Evolutionary conservation across 2,113 vertebrate genomes (phyloP).

Genomic region (Propithecus coquereli): DNA sequence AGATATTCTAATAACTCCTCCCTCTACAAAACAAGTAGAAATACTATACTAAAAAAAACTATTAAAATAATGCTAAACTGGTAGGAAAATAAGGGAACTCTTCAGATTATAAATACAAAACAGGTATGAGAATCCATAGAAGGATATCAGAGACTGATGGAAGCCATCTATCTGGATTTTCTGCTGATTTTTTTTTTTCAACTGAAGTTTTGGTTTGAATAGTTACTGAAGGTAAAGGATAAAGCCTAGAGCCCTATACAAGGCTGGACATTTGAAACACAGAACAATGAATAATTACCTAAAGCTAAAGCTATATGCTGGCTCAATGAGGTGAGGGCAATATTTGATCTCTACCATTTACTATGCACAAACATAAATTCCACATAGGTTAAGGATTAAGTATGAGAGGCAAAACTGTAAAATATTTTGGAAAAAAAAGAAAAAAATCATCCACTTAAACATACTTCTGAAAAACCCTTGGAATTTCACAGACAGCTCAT

Average conservation of each 20-base stretch:
- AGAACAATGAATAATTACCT: neutral
- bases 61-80: neutral
- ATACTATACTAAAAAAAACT: neutral
- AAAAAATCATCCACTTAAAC: too few relatives aligned
- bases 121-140: neutral
- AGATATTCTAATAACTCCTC: neutral
- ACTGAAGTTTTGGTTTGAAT: neutral
- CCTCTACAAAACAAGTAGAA: neutral
- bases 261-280: neutral
- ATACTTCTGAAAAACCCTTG: too few relatives aligned
- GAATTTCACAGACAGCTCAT: too few relatives aligned
- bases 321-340: neutral
- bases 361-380: neutral
- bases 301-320: neutral
- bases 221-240: neutral
- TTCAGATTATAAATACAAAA: neutral
- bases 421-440: neutral
- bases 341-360: neutral
- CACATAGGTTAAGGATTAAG: neutral
- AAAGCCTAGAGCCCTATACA: neutral
- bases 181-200: neutral
- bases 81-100: neutral
- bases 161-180: neutral
- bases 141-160: neutral
- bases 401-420: neutral